Percentiles rank a stretch among this genome's conserved stretches.
Evolutionary conservation across 2,797 vertebrate genomes (phyloP).

Genomic region (Clarias platycephalus): DNA sequence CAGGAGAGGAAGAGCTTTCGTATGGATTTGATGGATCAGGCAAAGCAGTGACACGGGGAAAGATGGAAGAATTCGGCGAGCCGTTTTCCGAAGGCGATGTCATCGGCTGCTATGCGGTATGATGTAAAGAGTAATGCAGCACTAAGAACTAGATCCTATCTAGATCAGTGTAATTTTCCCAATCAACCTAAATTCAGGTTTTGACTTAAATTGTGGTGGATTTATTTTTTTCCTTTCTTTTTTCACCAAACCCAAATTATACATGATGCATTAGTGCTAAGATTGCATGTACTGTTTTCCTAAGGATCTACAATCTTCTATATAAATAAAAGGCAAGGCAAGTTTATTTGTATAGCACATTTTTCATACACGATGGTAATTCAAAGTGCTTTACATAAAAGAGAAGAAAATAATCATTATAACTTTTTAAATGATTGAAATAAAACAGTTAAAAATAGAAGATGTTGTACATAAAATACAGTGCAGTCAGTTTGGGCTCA

Average conservation of each 20-base stretch:
- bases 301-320: too few relatives aligned
- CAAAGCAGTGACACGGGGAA: conserved; percentile 77
- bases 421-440: too few relatives aligned
- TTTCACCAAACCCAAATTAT: background rate
- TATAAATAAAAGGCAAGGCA: too few relatives aligned
- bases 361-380: too few relatives aligned
- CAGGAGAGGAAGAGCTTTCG: conserved; percentile 85
- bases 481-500: too few relatives aligned
- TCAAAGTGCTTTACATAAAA: too few relatives aligned
- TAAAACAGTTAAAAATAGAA: too few relatives aligned
- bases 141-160: background rate
- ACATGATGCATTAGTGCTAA: too few relatives aligned
- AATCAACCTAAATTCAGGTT: background rate
- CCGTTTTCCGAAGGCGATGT: conserved; percentile 82
- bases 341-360: too few relatives aligned
- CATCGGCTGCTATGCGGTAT: conserved; percentile 85
- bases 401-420: too few relatives aligned
- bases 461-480: too few relatives aligned
- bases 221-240: background rate
- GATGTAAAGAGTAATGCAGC: background rate
- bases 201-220: background rate
- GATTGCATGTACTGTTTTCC: too few relatives aligned
- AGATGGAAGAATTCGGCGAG: conserved; percentile 82
- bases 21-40: conserved; percentile 82
- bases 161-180: background rate